Evolutionary conservation across 2,113 vertebrate genomes (phyloP).

Genomic region (Callionymus lyra): DNA sequence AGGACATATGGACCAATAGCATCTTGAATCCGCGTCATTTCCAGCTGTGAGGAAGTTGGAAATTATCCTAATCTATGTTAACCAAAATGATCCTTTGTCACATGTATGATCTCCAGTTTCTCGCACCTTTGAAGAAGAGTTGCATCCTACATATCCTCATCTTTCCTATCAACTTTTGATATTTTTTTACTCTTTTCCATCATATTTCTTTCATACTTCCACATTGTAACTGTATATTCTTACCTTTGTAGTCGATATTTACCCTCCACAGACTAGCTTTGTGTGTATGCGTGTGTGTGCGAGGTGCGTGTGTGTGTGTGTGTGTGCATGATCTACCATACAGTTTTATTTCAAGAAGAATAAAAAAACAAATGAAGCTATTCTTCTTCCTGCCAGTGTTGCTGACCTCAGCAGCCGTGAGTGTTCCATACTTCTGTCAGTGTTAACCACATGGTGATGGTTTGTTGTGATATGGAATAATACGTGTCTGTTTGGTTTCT

Average conservation of each 20-base stretch:
- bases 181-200: conserved; percentile 59
- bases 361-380: conserved; percentile 14
- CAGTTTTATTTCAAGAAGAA: conserved; percentile 25
- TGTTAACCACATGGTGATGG: conserved; percentile 59
- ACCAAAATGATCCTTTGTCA: conserved; percentile 27
- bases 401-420: conserved; percentile 43
- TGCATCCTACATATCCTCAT: conserved; percentile 55
- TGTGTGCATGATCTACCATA: conserved; percentile 40
- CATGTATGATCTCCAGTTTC: conserved; percentile 23
- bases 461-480: conserved; percentile 60
- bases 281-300: conserved; percentile 33
- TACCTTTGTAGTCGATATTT: conserved; percentile 58
- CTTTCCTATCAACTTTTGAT: conserved; percentile 62
- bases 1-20: too few relatives aligned
- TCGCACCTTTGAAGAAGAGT: conserved; percentile 26
- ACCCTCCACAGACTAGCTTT: conserved; percentile 30
- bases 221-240: conserved; percentile 56
- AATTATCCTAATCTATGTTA: conserved; percentile 1
- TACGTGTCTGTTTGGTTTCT: conserved; percentile 56
- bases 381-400: conserved; percentile 58
- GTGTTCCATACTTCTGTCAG: conserved; percentile 52
- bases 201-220: conserved; percentile 54
- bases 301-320: conserved; percentile 44
- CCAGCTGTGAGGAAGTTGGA: conserved; percentile 44
- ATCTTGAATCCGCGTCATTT: background rate